phyloP scores from a whole-genome alignment of 2,888 invertebrate genomes.

The Dysmachus trigonus region DNA sequence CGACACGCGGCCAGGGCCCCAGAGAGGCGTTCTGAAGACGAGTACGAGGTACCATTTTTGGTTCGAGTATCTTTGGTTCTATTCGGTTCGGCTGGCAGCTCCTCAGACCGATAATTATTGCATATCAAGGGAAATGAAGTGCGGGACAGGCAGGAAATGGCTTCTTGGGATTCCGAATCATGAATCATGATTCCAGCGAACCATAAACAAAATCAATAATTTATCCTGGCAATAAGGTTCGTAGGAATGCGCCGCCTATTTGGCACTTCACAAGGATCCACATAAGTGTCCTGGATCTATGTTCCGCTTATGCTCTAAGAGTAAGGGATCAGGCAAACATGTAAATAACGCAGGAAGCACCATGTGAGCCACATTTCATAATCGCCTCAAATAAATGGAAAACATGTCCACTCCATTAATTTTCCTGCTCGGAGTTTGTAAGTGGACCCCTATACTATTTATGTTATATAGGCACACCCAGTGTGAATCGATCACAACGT shows the following conservation, averaged over 20 bases:
- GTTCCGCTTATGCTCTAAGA: neutral
- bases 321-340: neutral
- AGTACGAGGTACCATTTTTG: neutral
- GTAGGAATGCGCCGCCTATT: neutral
- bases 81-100: neutral
- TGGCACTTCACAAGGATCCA: neutral
- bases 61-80: too few relatives aligned
- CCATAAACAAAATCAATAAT: conserved; percentile 25
- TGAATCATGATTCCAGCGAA: conserved; percentile 3
- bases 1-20: neutral
- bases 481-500: conserved; percentile 21
- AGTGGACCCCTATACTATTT: neutral
- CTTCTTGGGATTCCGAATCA: neutral
- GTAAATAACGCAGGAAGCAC: conserved; percentile 34
- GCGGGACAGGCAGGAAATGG: neutral
- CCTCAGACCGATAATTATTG: neutral
- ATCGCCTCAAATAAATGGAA: conserved; percentile 64
- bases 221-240: neutral
- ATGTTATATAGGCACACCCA: conserved; percentile 4
- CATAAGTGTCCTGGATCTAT: neutral
- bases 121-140: neutral
- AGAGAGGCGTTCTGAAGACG: neutral
- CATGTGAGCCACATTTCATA: conserved; percentile 59
- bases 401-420: conserved; percentile 64
- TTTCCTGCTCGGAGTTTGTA: conserved; percentile 51